These are phyloP conservation scores for Beris chalybata DNA, from an alignment of 2,888 invertebrate genomes.

Conservation along the genomic window DNA sequence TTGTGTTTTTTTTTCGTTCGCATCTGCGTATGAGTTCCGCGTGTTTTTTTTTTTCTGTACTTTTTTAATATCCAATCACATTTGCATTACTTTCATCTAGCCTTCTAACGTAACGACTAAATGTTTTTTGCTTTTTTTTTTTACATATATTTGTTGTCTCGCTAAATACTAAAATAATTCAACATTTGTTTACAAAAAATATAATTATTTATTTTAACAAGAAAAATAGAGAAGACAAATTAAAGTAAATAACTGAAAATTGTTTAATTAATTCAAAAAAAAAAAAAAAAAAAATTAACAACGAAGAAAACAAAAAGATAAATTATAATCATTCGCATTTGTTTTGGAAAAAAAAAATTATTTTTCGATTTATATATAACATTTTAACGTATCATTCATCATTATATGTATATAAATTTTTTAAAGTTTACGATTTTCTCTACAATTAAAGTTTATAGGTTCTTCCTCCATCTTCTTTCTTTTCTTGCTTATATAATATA, in stretches of 20 bases:
- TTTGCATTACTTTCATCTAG: conserved; percentile 21
- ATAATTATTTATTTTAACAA: conserved; percentile 14
- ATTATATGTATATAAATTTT: conserved; percentile 21
- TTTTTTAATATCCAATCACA: conserved; percentile 24
- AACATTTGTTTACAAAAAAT: conserved; percentile 23
- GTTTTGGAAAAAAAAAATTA: neutral
- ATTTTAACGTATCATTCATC: conserved; percentile 19
- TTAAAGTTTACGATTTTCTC: conserved; percentile 21
- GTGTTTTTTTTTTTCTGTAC: conserved; percentile 8
- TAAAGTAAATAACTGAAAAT: conserved; percentile 9
- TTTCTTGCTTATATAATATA: conserved; percentile 22
- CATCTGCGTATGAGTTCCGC: conserved; percentile 5
- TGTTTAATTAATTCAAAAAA: conserved; percentile 19
- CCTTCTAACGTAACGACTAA: conserved; percentile 19
- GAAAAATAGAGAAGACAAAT: conserved; percentile 23
- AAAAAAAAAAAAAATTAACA: conserved; percentile 28
- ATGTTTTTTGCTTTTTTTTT: neutral
- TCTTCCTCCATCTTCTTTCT: conserved; percentile 8
- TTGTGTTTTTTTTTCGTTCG: conserved; percentile 9
- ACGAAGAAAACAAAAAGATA: conserved; percentile 15
- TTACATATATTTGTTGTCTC: conserved; percentile 18
- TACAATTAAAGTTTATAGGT: conserved; percentile 27
- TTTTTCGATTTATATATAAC: conserved; percentile 14
- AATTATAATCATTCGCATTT: conserved; percentile 3
- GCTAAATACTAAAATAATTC: conserved; percentile 20